These are phyloP conservation scores for Carduelis carduelis DNA, from an alignment of 2,797 vertebrate species.

Conservation along the genomic window DNA sequence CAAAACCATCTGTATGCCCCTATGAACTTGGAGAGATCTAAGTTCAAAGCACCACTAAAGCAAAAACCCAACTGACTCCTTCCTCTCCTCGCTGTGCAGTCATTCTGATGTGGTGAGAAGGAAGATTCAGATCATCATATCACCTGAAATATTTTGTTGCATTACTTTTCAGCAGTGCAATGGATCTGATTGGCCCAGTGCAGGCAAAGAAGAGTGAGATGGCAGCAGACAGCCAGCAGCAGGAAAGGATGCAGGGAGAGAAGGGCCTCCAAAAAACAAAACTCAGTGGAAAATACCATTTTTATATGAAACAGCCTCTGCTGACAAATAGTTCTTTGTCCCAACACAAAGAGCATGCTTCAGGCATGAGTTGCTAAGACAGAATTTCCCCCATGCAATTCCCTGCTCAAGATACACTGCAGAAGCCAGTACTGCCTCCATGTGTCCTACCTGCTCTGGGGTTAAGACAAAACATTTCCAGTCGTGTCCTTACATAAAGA, in stretches of 20 bases:
- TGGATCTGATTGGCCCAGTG: fast-evolving
- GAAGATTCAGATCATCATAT: not conserved
- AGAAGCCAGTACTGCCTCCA: not conserved
- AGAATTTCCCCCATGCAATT: not conserved
- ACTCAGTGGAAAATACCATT: not conserved
- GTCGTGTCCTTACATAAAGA: not conserved
- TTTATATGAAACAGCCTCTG: conserved; percentile 35
- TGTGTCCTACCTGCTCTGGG: not conserved
- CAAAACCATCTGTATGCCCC: not conserved
- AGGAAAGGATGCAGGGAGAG: not conserved
- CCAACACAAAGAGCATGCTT: not conserved
- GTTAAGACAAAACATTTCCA: not conserved
- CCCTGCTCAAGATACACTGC: not conserved
- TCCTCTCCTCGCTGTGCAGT: not conserved
- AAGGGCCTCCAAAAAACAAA: conserved; percentile 3
- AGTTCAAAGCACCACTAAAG: not conserved
- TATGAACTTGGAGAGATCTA: not conserved
- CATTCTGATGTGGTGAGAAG: not conserved
- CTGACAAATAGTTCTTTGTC: conserved; percentile 37
- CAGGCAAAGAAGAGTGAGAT: not conserved
- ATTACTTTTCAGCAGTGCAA: not conserved
- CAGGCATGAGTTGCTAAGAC: not conserved
- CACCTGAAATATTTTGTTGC: not conserved
- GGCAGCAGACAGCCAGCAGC: not conserved
- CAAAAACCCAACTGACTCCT: not conserved